Conservation (phyloP, 2,888 invertebrate genomes). For the Tanytarsus gracilentus region DNA sequence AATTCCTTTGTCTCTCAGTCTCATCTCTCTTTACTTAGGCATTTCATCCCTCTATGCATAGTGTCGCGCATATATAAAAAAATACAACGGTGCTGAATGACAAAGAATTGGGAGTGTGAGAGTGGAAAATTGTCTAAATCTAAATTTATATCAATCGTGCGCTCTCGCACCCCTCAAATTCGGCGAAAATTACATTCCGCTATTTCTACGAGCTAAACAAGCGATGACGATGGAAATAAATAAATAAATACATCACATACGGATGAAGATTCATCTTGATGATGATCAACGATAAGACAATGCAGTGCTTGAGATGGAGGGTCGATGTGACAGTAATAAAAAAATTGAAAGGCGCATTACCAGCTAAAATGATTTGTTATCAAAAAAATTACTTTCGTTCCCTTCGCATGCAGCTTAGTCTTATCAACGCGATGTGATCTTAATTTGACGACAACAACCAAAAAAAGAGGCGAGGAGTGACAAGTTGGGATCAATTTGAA, state of each 20-base stretch:
- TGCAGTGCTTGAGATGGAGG: conserved; percentile 2
- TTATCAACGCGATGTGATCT: conserved; percentile 24
- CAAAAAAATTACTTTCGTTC: conserved; percentile 10
- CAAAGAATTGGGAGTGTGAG: not conserved
- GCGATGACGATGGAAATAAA: conserved; percentile 22
- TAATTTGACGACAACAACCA: conserved; percentile 17
- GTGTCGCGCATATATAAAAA: not conserved
- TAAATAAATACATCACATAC: conserved; percentile 21
- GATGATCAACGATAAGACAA: conserved; percentile 24
- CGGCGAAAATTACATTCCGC: not conserved
- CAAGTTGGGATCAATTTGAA: conserved; percentile 18
- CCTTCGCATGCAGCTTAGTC: not conserved
- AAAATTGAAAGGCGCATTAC: not conserved
- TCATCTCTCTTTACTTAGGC: conserved; percentile 7
- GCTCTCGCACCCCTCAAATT: not conserved
- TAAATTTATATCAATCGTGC: conserved; percentile 15
- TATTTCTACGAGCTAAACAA: not conserved
- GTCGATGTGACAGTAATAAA: conserved; percentile 5
- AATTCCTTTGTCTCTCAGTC: conserved; percentile 4
- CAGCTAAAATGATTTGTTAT: conserved; percentile 20
- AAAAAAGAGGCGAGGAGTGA: conserved; percentile 24
- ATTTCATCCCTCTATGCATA: not conserved
- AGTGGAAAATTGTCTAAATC: conserved; percentile 11
- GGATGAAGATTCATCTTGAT: conserved; percentile 15
- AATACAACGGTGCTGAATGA: too few species aligned